A percentile compares a stretch with the other conserved stretches of the same genome.
Conservation (phyloP, 2,888 invertebrate genomes). For the Diaperis boleti region DNA sequence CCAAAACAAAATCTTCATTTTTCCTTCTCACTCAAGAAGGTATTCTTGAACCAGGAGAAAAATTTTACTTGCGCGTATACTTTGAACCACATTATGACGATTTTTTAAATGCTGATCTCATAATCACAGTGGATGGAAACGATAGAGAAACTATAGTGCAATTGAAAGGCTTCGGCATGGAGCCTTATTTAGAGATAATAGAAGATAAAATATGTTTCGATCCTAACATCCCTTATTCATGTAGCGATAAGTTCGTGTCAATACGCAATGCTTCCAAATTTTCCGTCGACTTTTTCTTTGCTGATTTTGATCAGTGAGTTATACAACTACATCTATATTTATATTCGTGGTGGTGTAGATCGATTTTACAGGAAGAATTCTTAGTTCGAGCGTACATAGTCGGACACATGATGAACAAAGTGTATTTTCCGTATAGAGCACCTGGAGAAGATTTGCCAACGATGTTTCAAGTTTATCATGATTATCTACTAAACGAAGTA, state of each 20-base stretch:
- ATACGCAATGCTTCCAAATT: constrained; percentile 75
- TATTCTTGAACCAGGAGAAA: constrained; percentile 68
- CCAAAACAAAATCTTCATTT: constrained; percentile 49
- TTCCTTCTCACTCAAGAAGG: constrained; percentile 65
- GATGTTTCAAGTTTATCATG: constrained; percentile 58
- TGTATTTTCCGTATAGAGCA: constrained; percentile 62
- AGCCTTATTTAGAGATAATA: constrained; percentile 69
- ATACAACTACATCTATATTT: constrained; percentile 2
- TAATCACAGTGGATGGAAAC: constrained; percentile 68
- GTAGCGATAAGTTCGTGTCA: constrained; percentile 71
- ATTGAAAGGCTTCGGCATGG: constrained; percentile 69
- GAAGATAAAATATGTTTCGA: constrained; percentile 71
- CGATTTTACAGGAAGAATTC: constrained; percentile 23
- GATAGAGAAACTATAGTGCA: constrained; percentile 66
- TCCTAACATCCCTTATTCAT: constrained; percentile 74
- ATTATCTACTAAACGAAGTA: constrained; percentile 46
- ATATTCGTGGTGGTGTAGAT: constrained; percentile 11
- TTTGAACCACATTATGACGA: constrained; percentile 71
- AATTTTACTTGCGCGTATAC: constrained; percentile 69
- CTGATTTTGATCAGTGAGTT: constrained; percentile 75
- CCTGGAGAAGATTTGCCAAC: constrained; percentile 60
- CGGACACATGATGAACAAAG: constrained; percentile 53
- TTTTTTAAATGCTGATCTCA: constrained; percentile 57
- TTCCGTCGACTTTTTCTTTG: constrained; percentile 77
- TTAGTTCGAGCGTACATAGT: constrained; percentile 8